Evolutionary conservation across 2,888 invertebrate species (phyloP), one percentile per base, ranked within the genome.

Genomic region (Drosophila crucigera): DNA sequence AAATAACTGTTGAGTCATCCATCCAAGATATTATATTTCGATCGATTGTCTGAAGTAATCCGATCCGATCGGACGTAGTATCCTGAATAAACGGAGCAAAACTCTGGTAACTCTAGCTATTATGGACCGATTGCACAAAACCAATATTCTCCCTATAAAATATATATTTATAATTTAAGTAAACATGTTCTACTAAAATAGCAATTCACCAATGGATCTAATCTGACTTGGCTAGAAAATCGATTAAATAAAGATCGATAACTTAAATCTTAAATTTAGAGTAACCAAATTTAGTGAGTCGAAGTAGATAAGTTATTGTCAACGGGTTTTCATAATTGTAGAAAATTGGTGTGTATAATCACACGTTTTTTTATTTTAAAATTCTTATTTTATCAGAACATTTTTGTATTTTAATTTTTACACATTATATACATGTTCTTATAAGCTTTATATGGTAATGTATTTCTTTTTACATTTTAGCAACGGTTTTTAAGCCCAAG

Each of bases 401-500:
- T 22, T 49, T 16, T 49, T 25, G 35, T 25, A 49, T 22, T 50
- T 50, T n/a, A 1, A 28, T 10, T 28, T 50, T 10, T 28, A 50
- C 22, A 53, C 53, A 53, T 22, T 33, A 14, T 53, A 47, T 19
- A 31, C n/a, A 53, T 14, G n/a, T 31, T 22, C 33, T 33, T 16
- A 16, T 22, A 16, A 16, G 22, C 7, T 22, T 47, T 54, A 10
- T 6, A 10, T 22, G 14, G 4, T 5, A 19, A 10, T 19, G 5
- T n/a, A 11, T 9, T 56, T 41, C 7, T 41, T 11, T n/a, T 39
- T 68, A 68, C 28, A 99, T 99, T 94, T 96, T 97, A 41, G 96
- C 95, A 30, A 99, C 97, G 43, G 99, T 97, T 93, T 96, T 97
- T 50, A 99, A 95, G 60, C 99, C 99, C 65, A 99, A 95, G 88